A percentile compares a stretch with the other conserved stretches of the same genome.
phyloP scores from a whole-genome alignment of 2,888 invertebrate genomes.

The Oithona nana region DNA sequence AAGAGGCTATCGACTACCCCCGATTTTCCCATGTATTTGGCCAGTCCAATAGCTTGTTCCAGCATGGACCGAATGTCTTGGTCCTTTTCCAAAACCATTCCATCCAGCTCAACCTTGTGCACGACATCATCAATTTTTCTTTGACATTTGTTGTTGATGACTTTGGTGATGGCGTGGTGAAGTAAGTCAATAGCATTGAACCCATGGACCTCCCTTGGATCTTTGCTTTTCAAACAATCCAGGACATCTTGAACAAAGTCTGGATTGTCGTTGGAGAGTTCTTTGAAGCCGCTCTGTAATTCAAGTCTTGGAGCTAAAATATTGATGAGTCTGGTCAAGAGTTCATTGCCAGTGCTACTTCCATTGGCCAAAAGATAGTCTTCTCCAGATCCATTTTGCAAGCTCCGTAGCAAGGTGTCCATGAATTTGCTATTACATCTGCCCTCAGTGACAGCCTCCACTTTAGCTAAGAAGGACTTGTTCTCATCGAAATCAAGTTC shows the following conservation, averaged over 20 bases:
- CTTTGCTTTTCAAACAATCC: slow-evolving; percentile 2
- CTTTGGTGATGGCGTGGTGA: slow-evolving; percentile 4
- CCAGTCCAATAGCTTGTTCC: slow-evolving; percentile 48
- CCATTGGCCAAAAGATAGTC: background rate
- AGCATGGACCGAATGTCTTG: slow-evolving; percentile 43
- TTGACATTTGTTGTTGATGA: slow-evolving; percentile 11
- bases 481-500: slow-evolving; percentile 15
- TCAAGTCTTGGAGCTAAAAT: slow-evolving; percentile 7
- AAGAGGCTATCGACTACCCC: slow-evolving; percentile 39
- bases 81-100: slow-evolving; percentile 40
- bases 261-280: slow-evolving; percentile 4
- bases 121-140: slow-evolving; percentile 25
- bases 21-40: slow-evolving; percentile 45
- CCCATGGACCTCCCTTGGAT: background rate
- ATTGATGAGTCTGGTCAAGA: slow-evolving; percentile 7
- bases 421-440: slow-evolving; percentile 15
- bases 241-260: slow-evolving; percentile 15
- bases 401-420: slow-evolving; percentile 1
- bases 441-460: slow-evolving; percentile 13
- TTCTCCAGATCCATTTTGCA: background rate
- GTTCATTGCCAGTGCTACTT: background rate
- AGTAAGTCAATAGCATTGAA: slow-evolving; percentile 7
- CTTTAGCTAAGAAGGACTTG: slow-evolving; percentile 13
- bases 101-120: slow-evolving; percentile 40
- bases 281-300: slow-evolving; percentile 11